A percentile compares a stretch with the other conserved stretches of the same genome.
Evolutionary conservation across 2,888 invertebrate species (phyloP).

Genomic region (Hermaeophaga mercurialis): DNA sequence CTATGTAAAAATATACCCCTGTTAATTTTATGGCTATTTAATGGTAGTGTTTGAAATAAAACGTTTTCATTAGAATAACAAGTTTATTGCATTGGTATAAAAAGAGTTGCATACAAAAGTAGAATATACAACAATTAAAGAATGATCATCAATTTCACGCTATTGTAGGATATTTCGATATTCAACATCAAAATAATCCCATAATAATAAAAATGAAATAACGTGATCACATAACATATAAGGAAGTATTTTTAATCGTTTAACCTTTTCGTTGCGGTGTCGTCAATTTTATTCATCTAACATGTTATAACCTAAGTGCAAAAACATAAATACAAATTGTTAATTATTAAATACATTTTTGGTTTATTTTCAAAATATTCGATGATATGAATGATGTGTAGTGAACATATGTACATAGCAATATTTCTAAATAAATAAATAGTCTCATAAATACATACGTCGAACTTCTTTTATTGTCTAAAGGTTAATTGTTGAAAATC

Average conservation of each 20-base stretch:
- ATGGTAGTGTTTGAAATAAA: too few species aligned
- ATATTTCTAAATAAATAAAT: slow-evolving; percentile 19
- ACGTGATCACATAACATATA: too few species aligned
- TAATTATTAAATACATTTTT: slow-evolving; percentile 1
- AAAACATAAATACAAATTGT: background rate
- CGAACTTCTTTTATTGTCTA: background rate
- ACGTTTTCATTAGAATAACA: too few species aligned
- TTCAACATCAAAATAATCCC: slow-evolving; percentile 6
- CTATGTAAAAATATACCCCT: too few species aligned
- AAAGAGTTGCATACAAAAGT: slow-evolving; percentile 8
- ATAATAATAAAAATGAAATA: background rate
- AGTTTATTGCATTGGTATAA: slow-evolving; percentile 15
- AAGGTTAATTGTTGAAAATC: slow-evolving; percentile 10
- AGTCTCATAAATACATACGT: slow-evolving; percentile 3
- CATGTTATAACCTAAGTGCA: background rate
- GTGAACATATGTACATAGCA: slow-evolving; percentile 20
- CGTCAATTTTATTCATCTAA: slow-evolving; percentile 5
- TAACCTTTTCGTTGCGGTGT: slow-evolving; percentile 15
- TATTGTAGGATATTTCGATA: too few species aligned
- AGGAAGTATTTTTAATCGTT: slow-evolving; percentile 1
- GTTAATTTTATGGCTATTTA: too few species aligned
- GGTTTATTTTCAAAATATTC: background rate
- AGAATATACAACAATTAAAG: slow-evolving; percentile 11
- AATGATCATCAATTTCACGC: slow-evolving; percentile 2
- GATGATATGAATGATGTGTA: slow-evolving; percentile 4